Evolutionary conservation across 2,113 vertebrate genomes (phyloP).

Genomic region (Seriola quinqueradiata): DNA sequence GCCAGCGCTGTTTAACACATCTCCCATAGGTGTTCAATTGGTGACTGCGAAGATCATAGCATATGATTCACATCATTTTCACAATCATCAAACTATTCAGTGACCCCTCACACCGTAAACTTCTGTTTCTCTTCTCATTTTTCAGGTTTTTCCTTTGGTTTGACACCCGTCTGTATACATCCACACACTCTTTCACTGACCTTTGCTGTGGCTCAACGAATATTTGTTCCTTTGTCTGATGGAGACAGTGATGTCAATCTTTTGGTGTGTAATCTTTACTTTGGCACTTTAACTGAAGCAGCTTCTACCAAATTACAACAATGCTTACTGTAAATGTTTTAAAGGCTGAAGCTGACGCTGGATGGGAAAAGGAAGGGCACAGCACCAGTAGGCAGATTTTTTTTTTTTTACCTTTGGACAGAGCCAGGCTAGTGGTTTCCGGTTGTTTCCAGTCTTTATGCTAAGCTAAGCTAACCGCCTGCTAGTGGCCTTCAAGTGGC

Average conservation of each 20-base stretch:
- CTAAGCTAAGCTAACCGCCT: background rate
- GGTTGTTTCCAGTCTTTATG: background rate
- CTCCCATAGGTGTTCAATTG: no score
- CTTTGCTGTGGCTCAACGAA: background rate
- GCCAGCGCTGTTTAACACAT: no score
- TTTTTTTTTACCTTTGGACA: background rate
- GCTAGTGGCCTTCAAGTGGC: background rate
- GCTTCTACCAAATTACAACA: background rate
- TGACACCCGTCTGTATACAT: background rate
- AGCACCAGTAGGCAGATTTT: no score
- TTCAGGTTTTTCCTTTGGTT: no score
- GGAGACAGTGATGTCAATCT: slow-evolving; percentile 1
- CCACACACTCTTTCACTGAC: background rate
- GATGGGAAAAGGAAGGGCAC: background rate
- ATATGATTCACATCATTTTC: no score
- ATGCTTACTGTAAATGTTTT: no score
- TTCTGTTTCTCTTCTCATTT: no score
- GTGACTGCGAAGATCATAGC: no score
- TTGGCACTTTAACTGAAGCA: slow-evolving; percentile 10
- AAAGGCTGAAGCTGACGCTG: background rate
- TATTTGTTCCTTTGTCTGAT: slow-evolving; percentile 1
- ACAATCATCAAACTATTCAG: no score
- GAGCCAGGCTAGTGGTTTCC: background rate
- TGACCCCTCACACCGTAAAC: no score
- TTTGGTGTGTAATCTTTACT: background rate